These are phyloP conservation scores for Martes flavigula DNA, from an alignment of 2,797 vertebrate genomes.

Conservation along the genomic window DNA sequence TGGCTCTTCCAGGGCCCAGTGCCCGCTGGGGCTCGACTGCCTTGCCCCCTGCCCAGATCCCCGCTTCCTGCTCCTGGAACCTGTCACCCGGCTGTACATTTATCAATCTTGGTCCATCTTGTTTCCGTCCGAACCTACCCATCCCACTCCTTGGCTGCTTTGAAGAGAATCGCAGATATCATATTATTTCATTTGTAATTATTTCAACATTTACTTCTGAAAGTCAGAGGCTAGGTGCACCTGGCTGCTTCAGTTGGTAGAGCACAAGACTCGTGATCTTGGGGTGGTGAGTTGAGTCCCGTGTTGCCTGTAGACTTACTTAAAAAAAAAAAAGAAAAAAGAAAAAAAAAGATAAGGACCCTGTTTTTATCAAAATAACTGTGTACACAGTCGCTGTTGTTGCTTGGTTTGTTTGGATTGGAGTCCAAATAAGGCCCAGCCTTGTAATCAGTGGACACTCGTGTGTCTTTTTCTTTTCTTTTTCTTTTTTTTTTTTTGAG, in stretches of 20 bases:
- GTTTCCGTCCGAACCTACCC: too few relatives aligned
- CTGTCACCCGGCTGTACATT: not conserved
- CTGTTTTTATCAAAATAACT: not conserved
- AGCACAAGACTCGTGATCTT: not conserved
- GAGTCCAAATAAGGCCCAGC: not conserved
- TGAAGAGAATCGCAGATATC: not conserved
- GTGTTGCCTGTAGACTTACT: not conserved
- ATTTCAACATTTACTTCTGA: not conserved
- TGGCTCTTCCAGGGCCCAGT: rapidly evolving
- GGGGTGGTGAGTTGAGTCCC: not conserved
- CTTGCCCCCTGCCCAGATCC: too few relatives aligned
- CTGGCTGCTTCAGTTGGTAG: not conserved
- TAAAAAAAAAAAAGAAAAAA: not conserved
- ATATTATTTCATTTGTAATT: not conserved
- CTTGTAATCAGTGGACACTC: not conserved
- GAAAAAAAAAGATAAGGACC: not conserved
- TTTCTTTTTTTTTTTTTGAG: not conserved
- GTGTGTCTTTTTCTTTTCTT: not conserved
- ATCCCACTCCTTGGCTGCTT: not conserved
- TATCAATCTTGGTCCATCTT: not conserved
- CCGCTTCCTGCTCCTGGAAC: rapidly evolving
- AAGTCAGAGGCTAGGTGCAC: not conserved
- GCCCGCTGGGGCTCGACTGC: not conserved
- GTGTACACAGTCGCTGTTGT: not conserved
- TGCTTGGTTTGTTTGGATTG: not conserved